phyloP scores from a whole-genome alignment of 2,888 invertebrate genomes.

The Eupithecia vulgata region DNA sequence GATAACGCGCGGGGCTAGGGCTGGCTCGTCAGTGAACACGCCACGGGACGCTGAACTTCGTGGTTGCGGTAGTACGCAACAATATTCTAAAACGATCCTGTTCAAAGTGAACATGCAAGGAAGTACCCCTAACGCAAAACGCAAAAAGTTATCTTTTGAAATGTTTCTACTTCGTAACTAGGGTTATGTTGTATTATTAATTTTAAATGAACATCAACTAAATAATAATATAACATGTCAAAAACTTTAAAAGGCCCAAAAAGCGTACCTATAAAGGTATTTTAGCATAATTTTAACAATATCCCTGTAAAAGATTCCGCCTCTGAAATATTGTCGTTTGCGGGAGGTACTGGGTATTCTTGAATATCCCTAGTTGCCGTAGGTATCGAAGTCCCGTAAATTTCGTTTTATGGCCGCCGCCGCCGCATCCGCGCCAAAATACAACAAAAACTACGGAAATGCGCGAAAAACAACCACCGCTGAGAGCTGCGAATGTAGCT shows the following conservation, averaged over 20 bases:
- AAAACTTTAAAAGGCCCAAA: not conserved
- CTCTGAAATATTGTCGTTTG: constrained; percentile 9
- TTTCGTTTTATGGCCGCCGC: constrained; percentile 42
- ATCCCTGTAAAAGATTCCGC: not conserved
- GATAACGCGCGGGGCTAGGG: constrained; percentile 25
- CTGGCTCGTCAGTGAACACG: constrained; percentile 11
- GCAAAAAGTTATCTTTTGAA: not conserved
- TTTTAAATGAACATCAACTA: not conserved
- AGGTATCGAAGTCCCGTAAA: constrained; percentile 43
- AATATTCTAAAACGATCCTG: not conserved
- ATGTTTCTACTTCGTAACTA: not conserved
- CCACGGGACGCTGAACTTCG: not conserved
- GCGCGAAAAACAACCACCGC: constrained; percentile 25
- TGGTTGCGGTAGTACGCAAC: not conserved
- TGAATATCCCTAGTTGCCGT: constrained; percentile 34
- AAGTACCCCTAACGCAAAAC: not conserved
- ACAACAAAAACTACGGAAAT: constrained; percentile 31
- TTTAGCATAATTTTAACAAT: constrained; percentile 8
- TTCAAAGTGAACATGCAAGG: not conserved
- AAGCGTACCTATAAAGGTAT: constrained; percentile 1
- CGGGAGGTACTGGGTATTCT: constrained; percentile 22
- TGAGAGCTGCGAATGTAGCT: constrained; percentile 12
- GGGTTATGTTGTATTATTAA: not conserved
- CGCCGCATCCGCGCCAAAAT: constrained; percentile 33
- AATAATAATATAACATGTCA: not conserved